These are phyloP conservation scores for Cyclargus thomasi DNA, from an alignment of 1,140 invertebrate genomes.

Conservation along the genomic window DNA sequence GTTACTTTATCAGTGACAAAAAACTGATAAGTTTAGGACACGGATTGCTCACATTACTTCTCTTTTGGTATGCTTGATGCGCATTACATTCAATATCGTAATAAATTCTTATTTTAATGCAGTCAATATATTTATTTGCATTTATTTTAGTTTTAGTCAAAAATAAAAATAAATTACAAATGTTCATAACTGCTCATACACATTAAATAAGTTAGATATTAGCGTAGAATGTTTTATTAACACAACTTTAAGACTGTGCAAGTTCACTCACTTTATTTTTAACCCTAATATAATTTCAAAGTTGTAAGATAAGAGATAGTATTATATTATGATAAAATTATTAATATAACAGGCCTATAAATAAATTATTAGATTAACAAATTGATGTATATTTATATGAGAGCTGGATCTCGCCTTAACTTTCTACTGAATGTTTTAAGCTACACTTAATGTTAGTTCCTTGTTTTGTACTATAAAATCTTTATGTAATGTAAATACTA, in stretches of 20 bases:
- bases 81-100: too few species aligned
- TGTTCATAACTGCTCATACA: too few species aligned
- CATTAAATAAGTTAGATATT: neutral
- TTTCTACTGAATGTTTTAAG: conserved; percentile 3
- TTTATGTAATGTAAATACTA: conserved; percentile 11
- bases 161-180: too few species aligned
- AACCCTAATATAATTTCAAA: neutral
- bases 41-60: too few species aligned
- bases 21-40: too few species aligned
- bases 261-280: neutral
- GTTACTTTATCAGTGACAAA: too few species aligned
- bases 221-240: neutral
- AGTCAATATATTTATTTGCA: too few species aligned
- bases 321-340: neutral
- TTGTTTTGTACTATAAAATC: conserved; percentile 15
- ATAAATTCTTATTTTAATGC: too few species aligned
- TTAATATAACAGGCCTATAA: conserved; percentile 3
- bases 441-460: conserved; percentile 6
- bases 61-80: too few species aligned
- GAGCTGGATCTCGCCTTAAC: conserved; percentile 11
- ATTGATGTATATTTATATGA: neutral
- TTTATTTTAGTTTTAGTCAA: too few species aligned
- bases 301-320: neutral
- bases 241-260: conserved; percentile 1
- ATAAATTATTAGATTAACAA: conserved; percentile 4